Conservation (phyloP, 2,888 invertebrate genomes). For the Acrobasis suavella region DNA sequence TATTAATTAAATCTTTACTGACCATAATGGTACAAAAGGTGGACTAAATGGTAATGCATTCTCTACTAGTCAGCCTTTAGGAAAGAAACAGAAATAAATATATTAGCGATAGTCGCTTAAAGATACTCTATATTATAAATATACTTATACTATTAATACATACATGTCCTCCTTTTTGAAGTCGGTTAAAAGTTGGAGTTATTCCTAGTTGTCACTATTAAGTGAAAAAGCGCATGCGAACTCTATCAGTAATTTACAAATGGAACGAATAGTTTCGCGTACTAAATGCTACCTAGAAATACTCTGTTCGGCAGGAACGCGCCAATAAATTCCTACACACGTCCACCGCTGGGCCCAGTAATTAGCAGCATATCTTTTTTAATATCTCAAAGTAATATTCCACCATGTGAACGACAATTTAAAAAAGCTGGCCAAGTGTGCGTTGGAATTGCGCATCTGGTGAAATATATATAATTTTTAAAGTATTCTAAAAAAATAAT, state of each 20-base stretch:
- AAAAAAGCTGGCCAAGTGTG: conserved; percentile 20
- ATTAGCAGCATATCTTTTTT: conserved; percentile 11
- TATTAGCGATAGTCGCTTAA: no score
- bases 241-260: not conserved
- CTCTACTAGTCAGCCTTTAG: no score
- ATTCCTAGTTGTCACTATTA: not conserved
- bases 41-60: no score
- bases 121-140: no score
- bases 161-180: no score
- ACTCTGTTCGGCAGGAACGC: conserved; percentile 13
- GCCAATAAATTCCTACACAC: conserved; percentile 15
- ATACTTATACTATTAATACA: no score
- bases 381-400: conserved; percentile 18
- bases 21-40: no score
- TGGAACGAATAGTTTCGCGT: not conserved
- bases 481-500: no score
- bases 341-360: conserved; percentile 5
- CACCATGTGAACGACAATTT: conserved; percentile 12
- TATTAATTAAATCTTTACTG: no score
- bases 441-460: conserved; percentile 25
- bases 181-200: no score
- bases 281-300: conserved; percentile 10
- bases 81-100: no score
- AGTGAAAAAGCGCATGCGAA: not conserved
- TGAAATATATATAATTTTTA: no score